Evolutionary conservation across 2,113 vertebrate genomes (phyloP).

Genomic region (Nothocercus nigrocapillus): DNA sequence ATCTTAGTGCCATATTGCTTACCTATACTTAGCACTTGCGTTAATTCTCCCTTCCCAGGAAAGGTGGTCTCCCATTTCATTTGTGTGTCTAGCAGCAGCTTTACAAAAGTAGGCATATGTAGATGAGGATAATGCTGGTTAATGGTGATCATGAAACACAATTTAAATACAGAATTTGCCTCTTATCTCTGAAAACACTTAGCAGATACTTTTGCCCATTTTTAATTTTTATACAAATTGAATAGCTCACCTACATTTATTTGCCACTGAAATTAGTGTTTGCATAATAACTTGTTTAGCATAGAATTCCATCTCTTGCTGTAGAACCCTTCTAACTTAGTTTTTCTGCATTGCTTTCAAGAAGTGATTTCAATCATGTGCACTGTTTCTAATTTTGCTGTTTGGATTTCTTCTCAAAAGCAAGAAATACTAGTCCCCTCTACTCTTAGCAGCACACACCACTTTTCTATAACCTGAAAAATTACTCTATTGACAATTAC

Average conservation of each 20-base stretch:
- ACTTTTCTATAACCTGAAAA: neutral
- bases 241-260: neutral
- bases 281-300: neutral
- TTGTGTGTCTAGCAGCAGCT: neutral
- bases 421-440: neutral
- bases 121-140: neutral
- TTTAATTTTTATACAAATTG: neutral
- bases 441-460: neutral
- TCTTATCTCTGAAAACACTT: neutral
- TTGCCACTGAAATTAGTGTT: neutral
- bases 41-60: neutral
- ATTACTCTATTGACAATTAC: neutral
- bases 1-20: neutral
- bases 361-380: neutral
- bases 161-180: neutral
- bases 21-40: neutral
- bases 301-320: neutral
- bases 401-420: neutral
- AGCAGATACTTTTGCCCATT: neutral
- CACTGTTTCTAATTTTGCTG: neutral
- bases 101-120: neutral
- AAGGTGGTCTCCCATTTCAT: neutral
- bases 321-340: neutral
- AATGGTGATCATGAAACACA: neutral
- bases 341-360: neutral